These are phyloP conservation scores for Helicolenus hilgendorfi DNA, from an alignment of 2,797 vertebrate species.

Conservation along the genomic window DNA sequence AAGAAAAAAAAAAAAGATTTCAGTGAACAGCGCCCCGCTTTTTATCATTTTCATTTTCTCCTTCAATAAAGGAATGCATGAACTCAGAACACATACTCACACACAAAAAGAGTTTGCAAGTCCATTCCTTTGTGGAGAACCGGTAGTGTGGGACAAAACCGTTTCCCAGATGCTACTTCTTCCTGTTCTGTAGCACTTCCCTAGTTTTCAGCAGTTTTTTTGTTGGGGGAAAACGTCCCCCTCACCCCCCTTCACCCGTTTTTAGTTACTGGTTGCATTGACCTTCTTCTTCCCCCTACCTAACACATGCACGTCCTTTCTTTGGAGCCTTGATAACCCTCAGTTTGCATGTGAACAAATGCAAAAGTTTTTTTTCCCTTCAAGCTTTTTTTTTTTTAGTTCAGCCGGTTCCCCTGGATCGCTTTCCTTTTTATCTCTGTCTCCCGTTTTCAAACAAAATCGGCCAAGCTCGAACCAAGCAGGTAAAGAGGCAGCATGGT, in stretches of 20 bases:
- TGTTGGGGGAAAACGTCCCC: slow-evolving; percentile 84
- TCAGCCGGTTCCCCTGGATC: slow-evolving; percentile 90
- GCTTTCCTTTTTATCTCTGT: slow-evolving; percentile 87
- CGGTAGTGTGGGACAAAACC: slow-evolving; percentile 91
- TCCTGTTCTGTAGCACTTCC: slow-evolving; percentile 88
- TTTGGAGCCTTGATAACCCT: slow-evolving; percentile 98
- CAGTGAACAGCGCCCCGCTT: slow-evolving; percentile 85
- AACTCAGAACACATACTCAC: slow-evolving; percentile 85
- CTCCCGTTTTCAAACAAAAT: slow-evolving; percentile 86
- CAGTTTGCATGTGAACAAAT: slow-evolving; percentile 98
- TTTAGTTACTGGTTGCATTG: slow-evolving; percentile 98
- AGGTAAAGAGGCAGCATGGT: slow-evolving; percentile 91
- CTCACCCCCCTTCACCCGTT: slow-evolving; percentile 87
- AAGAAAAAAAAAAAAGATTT: slow-evolving; percentile 60
- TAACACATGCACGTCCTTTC: slow-evolving; percentile 99
- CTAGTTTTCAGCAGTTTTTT: slow-evolving; percentile 90
- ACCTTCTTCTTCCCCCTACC: slow-evolving; percentile 93
- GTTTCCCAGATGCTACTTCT: slow-evolving; percentile 87
- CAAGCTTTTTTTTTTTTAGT: slow-evolving; percentile 88
- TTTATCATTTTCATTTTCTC: slow-evolving; percentile 90
- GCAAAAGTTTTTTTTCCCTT: slow-evolving; percentile 89
- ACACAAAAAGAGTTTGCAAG: slow-evolving; percentile 94
- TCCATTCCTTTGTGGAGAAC: slow-evolving; percentile 91
- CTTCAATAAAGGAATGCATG: slow-evolving; percentile 97
- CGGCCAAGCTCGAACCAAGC: slow-evolving; percentile 77